phyloP scores from a whole-genome alignment of 2,888 invertebrate species.

The Uropetala carovei region DNA sequence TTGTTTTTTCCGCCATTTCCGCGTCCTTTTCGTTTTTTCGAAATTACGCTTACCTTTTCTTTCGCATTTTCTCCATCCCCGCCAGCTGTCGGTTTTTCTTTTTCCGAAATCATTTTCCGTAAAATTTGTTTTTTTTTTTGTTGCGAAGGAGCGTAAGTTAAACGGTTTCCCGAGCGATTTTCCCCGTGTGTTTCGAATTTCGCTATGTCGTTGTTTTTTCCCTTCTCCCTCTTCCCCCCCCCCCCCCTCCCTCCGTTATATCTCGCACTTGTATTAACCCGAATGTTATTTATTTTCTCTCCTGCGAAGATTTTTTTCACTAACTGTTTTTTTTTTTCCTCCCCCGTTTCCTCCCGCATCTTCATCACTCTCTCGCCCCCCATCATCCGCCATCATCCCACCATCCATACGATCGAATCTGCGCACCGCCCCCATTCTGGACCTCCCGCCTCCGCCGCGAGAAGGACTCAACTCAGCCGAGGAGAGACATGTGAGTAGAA shows the following conservation, averaged over 20 bases:
- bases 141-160: not conserved
- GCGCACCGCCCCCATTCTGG: not conserved
- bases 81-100: not conserved
- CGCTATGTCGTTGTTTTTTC: not conserved
- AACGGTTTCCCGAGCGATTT: not conserved
- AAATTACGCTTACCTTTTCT: not conserved
- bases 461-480: conserved; percentile 81
- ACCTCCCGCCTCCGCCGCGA: not conserved
- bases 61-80: not conserved
- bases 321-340: conserved; percentile 40
- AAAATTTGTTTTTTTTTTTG: not conserved
- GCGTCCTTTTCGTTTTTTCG: not conserved
- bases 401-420: conserved; percentile 26
- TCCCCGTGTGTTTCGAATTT: not conserved
- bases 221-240: not conserved
- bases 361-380: not conserved
- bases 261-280: not conserved
- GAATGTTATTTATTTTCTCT: not conserved
- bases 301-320: not conserved
- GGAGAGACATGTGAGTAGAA: conserved; percentile 81
- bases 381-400: not conserved
- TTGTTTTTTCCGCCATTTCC: not conserved
- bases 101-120: not conserved
- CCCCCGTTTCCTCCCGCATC: not conserved
- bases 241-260: not conserved